Evolutionary conservation across 2,888 invertebrate species (phyloP).

Genomic region (Neoascia interrupta): DNA sequence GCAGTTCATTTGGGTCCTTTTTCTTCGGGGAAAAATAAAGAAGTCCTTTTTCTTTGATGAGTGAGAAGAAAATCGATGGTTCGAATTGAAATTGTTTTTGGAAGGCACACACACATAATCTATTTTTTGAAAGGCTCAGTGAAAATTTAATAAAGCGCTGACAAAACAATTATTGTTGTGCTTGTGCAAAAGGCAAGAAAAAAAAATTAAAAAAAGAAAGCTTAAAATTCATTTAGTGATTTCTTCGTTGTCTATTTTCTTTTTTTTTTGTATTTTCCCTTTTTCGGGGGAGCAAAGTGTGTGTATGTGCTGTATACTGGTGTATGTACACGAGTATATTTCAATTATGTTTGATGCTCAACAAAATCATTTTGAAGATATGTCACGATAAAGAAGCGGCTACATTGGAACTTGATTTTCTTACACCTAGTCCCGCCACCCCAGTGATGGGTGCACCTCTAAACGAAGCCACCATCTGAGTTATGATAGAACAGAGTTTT

Average conservation of each 20-base stretch:
- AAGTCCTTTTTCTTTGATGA: conserved; percentile 5
- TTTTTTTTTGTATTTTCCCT: too few relatives aligned
- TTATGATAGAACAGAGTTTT: conserved; percentile 51
- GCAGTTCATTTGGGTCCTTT: conserved; percentile 18
- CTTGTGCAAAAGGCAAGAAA: conserved; percentile 32
- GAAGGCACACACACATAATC: conserved; percentile 13
- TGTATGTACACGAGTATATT: neutral
- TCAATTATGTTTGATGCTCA: conserved; percentile 4
- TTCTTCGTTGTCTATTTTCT: neutral
- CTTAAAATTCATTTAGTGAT: conserved; percentile 30
- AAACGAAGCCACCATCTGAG: conserved; percentile 23
- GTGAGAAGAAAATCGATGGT: conserved; percentile 59
- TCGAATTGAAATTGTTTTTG: conserved; percentile 55
- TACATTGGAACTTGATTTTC: conserved; percentile 39
- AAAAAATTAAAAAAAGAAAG: conserved; percentile 25
- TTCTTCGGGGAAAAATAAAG: too few relatives aligned
- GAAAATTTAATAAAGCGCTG: conserved; percentile 39
- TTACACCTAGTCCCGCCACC: neutral
- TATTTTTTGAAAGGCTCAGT: conserved; percentile 27
- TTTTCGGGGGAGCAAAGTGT: conserved; percentile 27
- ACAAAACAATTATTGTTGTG: conserved; percentile 50
- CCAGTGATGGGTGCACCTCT: neutral
- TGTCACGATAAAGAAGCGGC: conserved; percentile 42
- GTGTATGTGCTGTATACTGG: conserved; percentile 8
- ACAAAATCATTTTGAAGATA: conserved; percentile 24